Base-by-base conservation (phyloP, 1,140 invertebrate species). In the Lepidurus arcticus region DNA sequence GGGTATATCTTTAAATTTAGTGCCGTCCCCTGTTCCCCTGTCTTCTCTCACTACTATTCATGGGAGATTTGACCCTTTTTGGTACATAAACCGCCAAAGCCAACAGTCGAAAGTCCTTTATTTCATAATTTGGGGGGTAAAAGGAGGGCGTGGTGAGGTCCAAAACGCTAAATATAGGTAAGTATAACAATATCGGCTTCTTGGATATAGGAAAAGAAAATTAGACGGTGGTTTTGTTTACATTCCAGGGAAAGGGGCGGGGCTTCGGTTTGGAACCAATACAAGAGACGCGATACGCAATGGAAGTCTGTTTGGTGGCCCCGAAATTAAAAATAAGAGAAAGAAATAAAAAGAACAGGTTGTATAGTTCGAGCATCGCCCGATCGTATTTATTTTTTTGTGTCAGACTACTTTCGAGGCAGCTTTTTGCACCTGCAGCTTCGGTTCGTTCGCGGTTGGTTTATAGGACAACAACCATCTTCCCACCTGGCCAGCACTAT, bases 391-490 rank as follows among this genome's bases (percentile, higher is more conserved):
- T 65, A 21, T 21, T 65, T 65, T 34, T 65, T 65, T 65, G 53
- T 65, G 53, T 65, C 53, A 65, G 53, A 21, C 53, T 16, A 65
- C 53, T 65, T 65, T 65, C 53, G 53, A 65, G 53, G 53, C 53
- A 65, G 53, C n/a, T 65, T 65, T 65, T 65, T 65, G 53, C 53
- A 65, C 53, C 53, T 65, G 53, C 53, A 65, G 53, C 53, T 9
- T 65, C 16, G 53, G 16, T 65, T 65, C 53, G 53, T 65, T 65
- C 53, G 53, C 53, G 53, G 53, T 65, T 65, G 21, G 53, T 65
- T 65, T 65, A n/a, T n/a, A n/a, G 21, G 53, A 16, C 7, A 13
- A 13, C 53, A 65, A 65, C 53, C 16, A 21, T 65, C 9, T 65
- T 65, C 53, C 53, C 53, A 65, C 53, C 53, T 65, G 53, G 53